Conservation (phyloP, 2,888 invertebrate genomes). For the Drosophila siamana region DNA sequence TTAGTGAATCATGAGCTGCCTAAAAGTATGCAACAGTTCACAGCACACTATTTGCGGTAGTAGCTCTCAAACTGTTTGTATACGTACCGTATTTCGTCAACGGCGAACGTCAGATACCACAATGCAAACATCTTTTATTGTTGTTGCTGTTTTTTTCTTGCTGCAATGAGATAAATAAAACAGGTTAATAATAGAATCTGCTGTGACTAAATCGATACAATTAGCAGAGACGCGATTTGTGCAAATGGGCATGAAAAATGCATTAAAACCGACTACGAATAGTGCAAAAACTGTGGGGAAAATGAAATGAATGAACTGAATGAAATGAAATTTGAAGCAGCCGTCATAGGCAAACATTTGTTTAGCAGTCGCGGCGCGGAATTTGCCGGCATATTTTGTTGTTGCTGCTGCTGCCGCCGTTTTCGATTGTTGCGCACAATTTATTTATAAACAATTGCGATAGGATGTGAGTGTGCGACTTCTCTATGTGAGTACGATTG, state of each 20-base stretch:
- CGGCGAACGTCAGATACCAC: slow-evolving; percentile 84
- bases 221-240: slow-evolving; percentile 8
- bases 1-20: neutral
- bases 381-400: slow-evolving; percentile 44
- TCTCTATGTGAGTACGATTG: slow-evolving; percentile 30
- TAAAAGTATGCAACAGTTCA: slow-evolving; percentile 46
- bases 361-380: slow-evolving; percentile 22
- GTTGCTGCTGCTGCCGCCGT: slow-evolving; percentile 21
- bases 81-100: slow-evolving; percentile 85
- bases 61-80: slow-evolving; percentile 34
- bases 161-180: slow-evolving; percentile 53
- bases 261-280: neutral
- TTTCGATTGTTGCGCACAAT: slow-evolving; percentile 54
- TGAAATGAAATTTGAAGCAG: slow-evolving; percentile 8
- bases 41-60: neutral
- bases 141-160: slow-evolving; percentile 36
- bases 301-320: neutral
- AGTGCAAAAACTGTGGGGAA: neutral
- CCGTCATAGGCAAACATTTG: slow-evolving; percentile 18
- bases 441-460: slow-evolving; percentile 75
- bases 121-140: slow-evolving; percentile 82
- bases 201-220: slow-evolving; percentile 23
- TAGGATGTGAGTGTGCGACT: slow-evolving; percentile 15
- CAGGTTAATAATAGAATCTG: slow-evolving; percentile 28
- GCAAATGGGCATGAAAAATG: slow-evolving; percentile 7